These are phyloP conservation scores for Crotophaga sulcirostris DNA, from an alignment of 2,113 vertebrate species.

Conservation along the genomic window DNA sequence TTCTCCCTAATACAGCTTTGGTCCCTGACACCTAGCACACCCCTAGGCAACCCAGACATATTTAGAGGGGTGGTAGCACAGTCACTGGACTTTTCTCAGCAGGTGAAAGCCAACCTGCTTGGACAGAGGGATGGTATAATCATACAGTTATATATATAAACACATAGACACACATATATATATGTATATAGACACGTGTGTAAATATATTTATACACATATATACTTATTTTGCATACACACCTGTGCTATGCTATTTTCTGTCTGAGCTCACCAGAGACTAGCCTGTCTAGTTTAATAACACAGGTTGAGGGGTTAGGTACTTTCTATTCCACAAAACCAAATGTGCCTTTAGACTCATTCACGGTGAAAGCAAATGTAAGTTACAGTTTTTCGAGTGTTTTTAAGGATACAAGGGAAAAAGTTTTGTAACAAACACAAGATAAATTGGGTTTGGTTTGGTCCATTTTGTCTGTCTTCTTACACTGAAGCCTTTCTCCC, in stretches of 20 bases:
- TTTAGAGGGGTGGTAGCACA: background rate
- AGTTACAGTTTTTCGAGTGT: background rate
- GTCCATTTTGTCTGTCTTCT: background rate
- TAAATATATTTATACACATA: background rate
- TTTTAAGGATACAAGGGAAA: background rate
- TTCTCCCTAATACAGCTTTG: background rate
- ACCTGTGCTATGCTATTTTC: background rate
- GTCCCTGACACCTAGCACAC: background rate
- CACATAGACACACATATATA: fast-evolving
- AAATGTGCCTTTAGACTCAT: background rate
- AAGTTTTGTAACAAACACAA: background rate
- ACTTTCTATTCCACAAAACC: background rate
- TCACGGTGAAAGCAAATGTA: background rate
- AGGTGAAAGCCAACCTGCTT: background rate
- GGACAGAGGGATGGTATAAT: background rate
- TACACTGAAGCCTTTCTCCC: background rate
- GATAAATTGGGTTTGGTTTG: background rate
- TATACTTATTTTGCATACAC: background rate
- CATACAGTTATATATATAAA: background rate
- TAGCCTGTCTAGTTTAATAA: background rate
- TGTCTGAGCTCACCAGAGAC: background rate
- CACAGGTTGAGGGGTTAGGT: background rate
- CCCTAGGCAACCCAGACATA: background rate
- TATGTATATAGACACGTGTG: background rate
- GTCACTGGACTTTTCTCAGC: background rate